Evolutionary conservation across 2,888 invertebrate genomes (phyloP).

Genomic region (Hipparchia sbordonii): DNA sequence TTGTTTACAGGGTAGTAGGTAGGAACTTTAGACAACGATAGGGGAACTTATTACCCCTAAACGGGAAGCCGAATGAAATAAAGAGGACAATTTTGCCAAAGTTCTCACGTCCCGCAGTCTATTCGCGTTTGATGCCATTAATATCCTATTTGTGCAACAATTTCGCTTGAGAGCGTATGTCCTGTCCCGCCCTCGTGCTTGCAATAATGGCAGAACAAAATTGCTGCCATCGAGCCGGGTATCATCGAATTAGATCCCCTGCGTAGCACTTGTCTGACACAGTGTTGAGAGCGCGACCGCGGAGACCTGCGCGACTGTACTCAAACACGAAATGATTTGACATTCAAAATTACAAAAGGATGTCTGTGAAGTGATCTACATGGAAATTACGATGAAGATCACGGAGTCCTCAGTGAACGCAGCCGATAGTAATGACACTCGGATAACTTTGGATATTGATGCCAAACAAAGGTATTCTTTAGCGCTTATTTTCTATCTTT

Average conservation of each 20-base stretch:
- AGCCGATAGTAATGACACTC: slow-evolving; percentile 14
- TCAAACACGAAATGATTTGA: slow-evolving; percentile 37
- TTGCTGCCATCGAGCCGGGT: slow-evolving; percentile 71
- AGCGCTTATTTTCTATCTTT: not conserved
- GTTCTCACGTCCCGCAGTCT: slow-evolving; percentile 32
- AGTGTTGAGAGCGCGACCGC: slow-evolving; percentile 53
- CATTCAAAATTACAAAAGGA: slow-evolving; percentile 21
- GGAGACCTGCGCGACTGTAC: slow-evolving; percentile 48
- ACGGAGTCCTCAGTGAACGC: slow-evolving; percentile 50
- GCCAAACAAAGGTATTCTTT: slow-evolving; percentile 39
- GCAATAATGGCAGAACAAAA: slow-evolving; percentile 69
- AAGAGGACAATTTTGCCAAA: slow-evolving; percentile 14
- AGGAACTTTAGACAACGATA: not conserved
- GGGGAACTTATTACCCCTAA: slow-evolving; percentile 17
- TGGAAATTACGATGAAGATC: slow-evolving; percentile 61
- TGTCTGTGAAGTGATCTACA: slow-evolving; percentile 25
- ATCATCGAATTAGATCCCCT: slow-evolving; percentile 70
- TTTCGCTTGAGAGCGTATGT: slow-evolving; percentile 69
- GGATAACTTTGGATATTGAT: slow-evolving; percentile 24
- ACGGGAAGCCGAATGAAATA: slow-evolving; percentile 12
- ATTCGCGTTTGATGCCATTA: slow-evolving; percentile 33
- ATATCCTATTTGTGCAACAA: slow-evolving; percentile 52
- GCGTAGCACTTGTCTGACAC: slow-evolving; percentile 50
- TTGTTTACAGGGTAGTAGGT: not conserved
- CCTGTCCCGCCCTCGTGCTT: slow-evolving; percentile 70